Base-by-base conservation (phyloP, 2,797 vertebrate genomes). In the Phrynocephalus guinanensis region DNA sequence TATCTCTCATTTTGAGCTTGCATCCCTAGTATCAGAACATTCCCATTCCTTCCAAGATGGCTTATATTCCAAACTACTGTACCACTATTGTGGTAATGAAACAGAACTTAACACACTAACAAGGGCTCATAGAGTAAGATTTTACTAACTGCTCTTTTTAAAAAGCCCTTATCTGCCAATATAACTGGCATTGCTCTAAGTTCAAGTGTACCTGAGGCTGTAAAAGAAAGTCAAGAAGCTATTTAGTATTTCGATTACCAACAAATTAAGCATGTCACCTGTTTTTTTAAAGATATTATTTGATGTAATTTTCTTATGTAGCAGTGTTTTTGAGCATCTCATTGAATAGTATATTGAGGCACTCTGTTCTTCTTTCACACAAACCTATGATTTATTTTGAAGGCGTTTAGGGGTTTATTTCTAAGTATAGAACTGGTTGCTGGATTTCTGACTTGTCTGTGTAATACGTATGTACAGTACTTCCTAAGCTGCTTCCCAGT, bases 401-500 rank as follows among this genome's bases (percentile, higher is more conserved):
- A 28, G 80, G 30, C 6, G 20, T 68, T 38, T 26, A 8, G 26
- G 2, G 7, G 44, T 50, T 90, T 20, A 66, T 87, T 71, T 13
- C 73, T 30, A 63, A 85, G 63, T 1, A 82, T 72, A 89, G 20
- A 71, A 79, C 78, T 86, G 80, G 77, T 22, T n/a, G 38, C 63
- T 30, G 72, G 71, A 52, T 63, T 92, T 88, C 77, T 87, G 86
- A 52, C 24, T 2, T 72, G 20, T 13, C 85, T 87, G 44, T 87
- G 44, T 52, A 83, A 24, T 76, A 88, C 81, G 7, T 30, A 79
- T 90, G 66, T 85, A 44, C 38, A 44, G 3, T 44, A 83, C 89
- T 91, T 93, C 87, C 89, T 85, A 79, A 92, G 18, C 44, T 68
- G 86, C 26, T 86, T 87, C 67, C 26, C 52, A 79, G 67, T 56